Percentiles rank a stretch among this genome's conserved stretches.
Conservation (phyloP, 2,888 invertebrate genomes). For the Mylabris sibirica region DNA sequence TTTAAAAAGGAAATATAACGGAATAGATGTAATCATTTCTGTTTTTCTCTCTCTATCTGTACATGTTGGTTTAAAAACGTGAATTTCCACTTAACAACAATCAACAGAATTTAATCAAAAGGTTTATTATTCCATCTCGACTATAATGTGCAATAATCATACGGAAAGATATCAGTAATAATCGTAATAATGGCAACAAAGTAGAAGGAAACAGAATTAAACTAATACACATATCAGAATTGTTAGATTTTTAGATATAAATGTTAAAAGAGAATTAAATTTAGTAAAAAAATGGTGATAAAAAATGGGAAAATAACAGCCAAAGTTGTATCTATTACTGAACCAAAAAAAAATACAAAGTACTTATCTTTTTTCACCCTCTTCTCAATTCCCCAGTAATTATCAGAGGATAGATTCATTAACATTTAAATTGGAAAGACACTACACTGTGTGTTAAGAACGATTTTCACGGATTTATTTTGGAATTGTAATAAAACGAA, state of each 20-base stretch:
- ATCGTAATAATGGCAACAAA: background rate
- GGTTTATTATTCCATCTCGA: background rate
- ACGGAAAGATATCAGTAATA: background rate
- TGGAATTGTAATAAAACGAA: background rate
- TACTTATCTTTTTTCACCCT: background rate
- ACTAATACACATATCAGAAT: background rate
- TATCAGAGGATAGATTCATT: background rate
- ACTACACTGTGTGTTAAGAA: background rate
- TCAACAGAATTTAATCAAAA: constrained; percentile 6
- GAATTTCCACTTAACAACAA: background rate
- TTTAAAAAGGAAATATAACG: too few relatives aligned
- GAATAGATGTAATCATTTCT: too few relatives aligned
- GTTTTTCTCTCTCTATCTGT: too few relatives aligned
- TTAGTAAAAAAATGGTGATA: too few relatives aligned
- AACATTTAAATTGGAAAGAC: background rate
- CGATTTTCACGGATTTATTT: background rate
- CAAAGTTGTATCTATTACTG: background rate
- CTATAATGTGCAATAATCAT: background rate
- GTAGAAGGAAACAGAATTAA: background rate
- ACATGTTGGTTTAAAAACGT: background rate
- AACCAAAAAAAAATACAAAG: background rate
- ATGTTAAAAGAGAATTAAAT: background rate
- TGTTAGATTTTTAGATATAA: background rate
- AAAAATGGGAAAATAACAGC: too few relatives aligned
- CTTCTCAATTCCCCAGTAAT: background rate